A percentile compares a stretch with the other conserved stretches of the same genome.
Conservation (phyloP, 2,113 vertebrate genomes). For the Notarius lentiginosus region DNA sequence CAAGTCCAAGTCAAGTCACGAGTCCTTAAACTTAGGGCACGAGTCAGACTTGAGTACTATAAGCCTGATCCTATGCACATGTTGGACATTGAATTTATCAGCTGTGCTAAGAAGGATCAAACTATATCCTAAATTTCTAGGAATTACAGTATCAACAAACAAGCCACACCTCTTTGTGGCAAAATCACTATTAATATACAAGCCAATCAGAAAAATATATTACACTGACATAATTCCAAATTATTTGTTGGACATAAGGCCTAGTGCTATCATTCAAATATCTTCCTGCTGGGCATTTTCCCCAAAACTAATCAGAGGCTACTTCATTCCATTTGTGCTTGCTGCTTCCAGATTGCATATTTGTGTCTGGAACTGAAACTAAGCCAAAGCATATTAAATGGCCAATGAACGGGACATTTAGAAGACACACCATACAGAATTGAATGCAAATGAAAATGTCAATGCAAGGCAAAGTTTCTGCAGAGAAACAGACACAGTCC, state of each 20-base stretch:
- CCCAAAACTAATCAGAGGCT: constrained; percentile 40
- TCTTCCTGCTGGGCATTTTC: constrained; percentile 29
- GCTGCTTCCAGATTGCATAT: constrained; percentile 28
- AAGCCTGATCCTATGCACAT: background rate
- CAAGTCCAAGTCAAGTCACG: no score
- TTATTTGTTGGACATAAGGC: constrained; percentile 4
- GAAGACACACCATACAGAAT: constrained; percentile 4
- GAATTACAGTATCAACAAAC: background rate
- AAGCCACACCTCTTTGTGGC: constrained; percentile 10
- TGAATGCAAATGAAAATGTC: background rate
- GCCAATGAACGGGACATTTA: background rate
- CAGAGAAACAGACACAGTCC: background rate
- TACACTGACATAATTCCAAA: constrained; percentile 5
- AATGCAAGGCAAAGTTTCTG: background rate
- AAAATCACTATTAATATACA: background rate
- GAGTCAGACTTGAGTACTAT: no score
- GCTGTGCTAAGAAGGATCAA: background rate
- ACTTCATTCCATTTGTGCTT: constrained; percentile 18
- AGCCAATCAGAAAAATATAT: constrained; percentile 4
- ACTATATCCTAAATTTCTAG: background rate
- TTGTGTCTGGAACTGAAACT: background rate
- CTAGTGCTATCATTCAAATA: constrained; percentile 25
- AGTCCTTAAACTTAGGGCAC: no score
- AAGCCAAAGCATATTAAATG: constrained; percentile 31
- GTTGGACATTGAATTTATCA: background rate